Percentiles rank a stretch among this genome's conserved stretches.
Evolutionary conservation across 2,888 invertebrate species (phyloP).

Genomic region (Nesidiocoris tenuis): DNA sequence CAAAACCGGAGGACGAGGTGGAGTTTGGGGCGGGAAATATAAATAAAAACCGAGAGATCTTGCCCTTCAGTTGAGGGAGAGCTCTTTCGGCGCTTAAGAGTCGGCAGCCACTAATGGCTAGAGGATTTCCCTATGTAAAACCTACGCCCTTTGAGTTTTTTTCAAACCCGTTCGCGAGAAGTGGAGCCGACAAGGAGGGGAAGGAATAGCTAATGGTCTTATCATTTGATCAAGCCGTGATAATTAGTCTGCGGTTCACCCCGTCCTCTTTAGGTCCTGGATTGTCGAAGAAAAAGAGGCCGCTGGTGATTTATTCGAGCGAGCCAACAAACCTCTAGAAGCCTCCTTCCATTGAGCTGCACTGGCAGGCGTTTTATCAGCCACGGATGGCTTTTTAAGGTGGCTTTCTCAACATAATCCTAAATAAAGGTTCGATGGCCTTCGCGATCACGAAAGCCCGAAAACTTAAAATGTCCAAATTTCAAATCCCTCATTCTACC

Average conservation of each 20-base stretch:
- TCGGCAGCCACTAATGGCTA: slow-evolving; percentile 23
- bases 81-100: background rate
- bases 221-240: slow-evolving; percentile 35
- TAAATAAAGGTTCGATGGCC: too few species aligned
- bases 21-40: slow-evolving; percentile 13
- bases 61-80: background rate
- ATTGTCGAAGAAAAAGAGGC: background rate
- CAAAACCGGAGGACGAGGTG: background rate
- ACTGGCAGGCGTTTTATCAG: too few species aligned
- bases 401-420: too few species aligned
- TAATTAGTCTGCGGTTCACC: slow-evolving; percentile 16
- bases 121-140: slow-evolving; percentile 31
- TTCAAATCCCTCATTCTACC: too few species aligned
- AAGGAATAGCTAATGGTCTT: slow-evolving; percentile 34
- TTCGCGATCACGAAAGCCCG: too few species aligned
- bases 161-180: background rate
- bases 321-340: background rate
- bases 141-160: slow-evolving; percentile 2
- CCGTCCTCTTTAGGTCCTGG: background rate
- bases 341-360: too few species aligned
- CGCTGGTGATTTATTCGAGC: slow-evolving; percentile 7
- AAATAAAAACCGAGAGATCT: slow-evolving; percentile 34
- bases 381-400: too few species aligned
- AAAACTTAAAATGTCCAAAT: too few species aligned
- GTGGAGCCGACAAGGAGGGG: background rate